Base-by-base conservation (phyloP, 35 echinoderm and acorn worm genomes). In the Stichopus chloronotus region DNA sequence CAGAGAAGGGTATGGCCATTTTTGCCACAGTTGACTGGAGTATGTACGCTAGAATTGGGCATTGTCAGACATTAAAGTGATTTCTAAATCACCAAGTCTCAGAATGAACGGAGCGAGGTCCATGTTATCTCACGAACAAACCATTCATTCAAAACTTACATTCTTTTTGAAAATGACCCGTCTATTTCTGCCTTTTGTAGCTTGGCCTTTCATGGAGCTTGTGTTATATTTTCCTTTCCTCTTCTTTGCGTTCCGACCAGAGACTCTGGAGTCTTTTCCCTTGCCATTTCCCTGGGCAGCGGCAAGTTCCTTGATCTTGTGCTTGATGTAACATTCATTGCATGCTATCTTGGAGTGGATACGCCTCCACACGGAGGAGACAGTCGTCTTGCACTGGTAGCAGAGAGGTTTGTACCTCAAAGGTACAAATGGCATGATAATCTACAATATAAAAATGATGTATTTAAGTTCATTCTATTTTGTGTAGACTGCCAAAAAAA, bases 121-220 rank as follows among this genome's bases (percentile, higher is more conserved):
- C 30, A 43, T 43, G 30, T 43, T 43, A 43, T 43, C 30, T 43
- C 30, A 43, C 30, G 3, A 43, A 43, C 30, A 0, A 43, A 43
- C 30, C 30, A 43, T 43, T 43, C 30, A 43, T 43, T 43, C 30
- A 56, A 90, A 23, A 92, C 93, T 95, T 90, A 99, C 97, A 94
- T 99, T 96, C 94, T 90, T 94, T 92, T 99, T 99, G 61, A 99
- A 99, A 90, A 99, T 92, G n/a, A 99, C 72, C 25, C 95, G 65
- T 87, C 97, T 92, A 59, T 93, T 96, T 56, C 95, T 94, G 5
- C 97, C 97, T 92, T 99, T 99, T 19, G 97, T 99, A 16, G 93
- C 91, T 86, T 95, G 94, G 56, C 87, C 59, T 71, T 98, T 98
- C 6, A 69, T 91, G 19, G 90, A 63, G 57, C 92, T 90, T 4